Conservation (phyloP, 2,797 vertebrate species). For the Danio jaintianensis region DNA sequence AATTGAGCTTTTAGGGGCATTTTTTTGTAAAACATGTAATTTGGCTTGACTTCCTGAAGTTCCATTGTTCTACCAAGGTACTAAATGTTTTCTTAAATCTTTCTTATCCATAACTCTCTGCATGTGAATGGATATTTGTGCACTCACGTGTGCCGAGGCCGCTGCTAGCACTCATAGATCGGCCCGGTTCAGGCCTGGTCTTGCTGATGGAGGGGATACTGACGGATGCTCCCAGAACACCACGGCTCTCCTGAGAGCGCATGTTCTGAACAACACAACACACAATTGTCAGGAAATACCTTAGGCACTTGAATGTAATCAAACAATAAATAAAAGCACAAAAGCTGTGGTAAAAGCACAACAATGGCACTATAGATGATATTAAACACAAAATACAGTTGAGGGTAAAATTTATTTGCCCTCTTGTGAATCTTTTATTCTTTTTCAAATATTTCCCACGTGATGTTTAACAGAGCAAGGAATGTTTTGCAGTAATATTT, state of each 20-base stretch:
- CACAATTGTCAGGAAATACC: background rate
- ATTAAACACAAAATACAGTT: too few species aligned
- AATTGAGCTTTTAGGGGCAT: background rate
- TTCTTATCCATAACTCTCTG: background rate
- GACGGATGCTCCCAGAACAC: constrained; percentile 95
- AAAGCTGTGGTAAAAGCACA: background rate
- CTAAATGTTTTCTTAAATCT: background rate
- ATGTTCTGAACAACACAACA: constrained; percentile 81
- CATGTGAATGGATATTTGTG: background rate
- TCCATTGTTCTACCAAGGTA: background rate
- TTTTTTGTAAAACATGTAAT: background rate
- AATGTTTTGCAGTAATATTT: too few species aligned
- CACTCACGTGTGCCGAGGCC: constrained; percentile 94
- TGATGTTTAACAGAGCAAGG: too few species aligned
- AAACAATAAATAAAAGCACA: background rate
- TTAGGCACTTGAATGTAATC: background rate
- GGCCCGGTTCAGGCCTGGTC: constrained; percentile 90
- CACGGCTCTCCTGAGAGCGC: constrained; percentile 91
- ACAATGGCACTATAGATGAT: background rate
- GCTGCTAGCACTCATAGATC: constrained; percentile 98
- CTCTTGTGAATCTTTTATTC: too few species aligned
- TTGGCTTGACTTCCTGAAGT: background rate
- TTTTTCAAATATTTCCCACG: too few species aligned
- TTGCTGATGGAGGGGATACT: constrained; percentile 97
- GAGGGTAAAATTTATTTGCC: too few species aligned